Evolutionary conservation across 2,113 vertebrate species (phyloP), one percentile per base, ranked within the genome.

Genomic region (Crotalus helleri): DNA sequence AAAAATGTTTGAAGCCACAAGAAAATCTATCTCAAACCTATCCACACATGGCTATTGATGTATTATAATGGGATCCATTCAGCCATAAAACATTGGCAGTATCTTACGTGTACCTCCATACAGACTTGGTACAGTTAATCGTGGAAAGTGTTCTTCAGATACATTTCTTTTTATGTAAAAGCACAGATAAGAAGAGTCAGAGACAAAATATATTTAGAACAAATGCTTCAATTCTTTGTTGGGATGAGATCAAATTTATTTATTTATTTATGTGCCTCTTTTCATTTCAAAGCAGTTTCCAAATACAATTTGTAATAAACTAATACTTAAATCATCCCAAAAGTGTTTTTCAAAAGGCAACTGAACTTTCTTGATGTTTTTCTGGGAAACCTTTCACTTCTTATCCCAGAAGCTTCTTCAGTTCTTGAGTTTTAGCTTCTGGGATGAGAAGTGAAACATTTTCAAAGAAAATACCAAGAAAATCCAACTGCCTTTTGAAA

Each of bases 21-120:
- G 91, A 89, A 51, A 94, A 88, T 96, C 17, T 86, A 90, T 94
- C 74, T 94, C 57, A 55, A 90, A 91, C 93, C 94, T 94, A 58
- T 3, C 64, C 8, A 0, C 88, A 90, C 93, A 93, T 94, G 91
- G 55, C 44, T 55, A 51, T 86, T 55, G 94, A 90, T 95, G 39
- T 90, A 92, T 92, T 92, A 89, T 97, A 96, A 94, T 94, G 96
- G 93, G 91, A 96, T 93, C 64, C 89, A 96, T 95, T 96, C 93
- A 95, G 69, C 88, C 93, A 96, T 94, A 93, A 95, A 96, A 96
- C 96, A 94, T 95, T 93, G 93, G 86, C 88, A 95, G 90, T 92
- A 93, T 97, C 93, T 95, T 95, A 96, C 92, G 92, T 29, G 26
- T 44, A 57, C 21, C 95, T 94, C 54, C 81, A 90, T 24, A 90